Evolutionary conservation across 2,797 vertebrate genomes (phyloP), one percentile per base, ranked within the genome.

Genomic region (Pitangus sulphuratus): DNA sequence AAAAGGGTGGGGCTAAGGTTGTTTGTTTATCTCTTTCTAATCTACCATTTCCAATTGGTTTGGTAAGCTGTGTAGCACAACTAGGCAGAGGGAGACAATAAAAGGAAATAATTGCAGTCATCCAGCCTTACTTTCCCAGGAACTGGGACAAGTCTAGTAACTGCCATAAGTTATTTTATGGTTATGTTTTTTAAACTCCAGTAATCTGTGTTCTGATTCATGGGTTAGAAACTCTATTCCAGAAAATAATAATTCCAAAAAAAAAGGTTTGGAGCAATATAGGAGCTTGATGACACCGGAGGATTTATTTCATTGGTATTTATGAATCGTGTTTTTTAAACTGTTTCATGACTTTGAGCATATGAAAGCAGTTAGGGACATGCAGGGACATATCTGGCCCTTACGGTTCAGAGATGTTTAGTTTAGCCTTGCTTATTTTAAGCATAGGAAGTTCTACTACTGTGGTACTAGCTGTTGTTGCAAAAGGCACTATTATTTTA

Each of bases 401-500:
- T 80, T 75, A 60, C 3, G 42, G 37, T 60, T 81, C 61, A 90
- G 68, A 94, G n/a, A 45, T 35, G 12, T 81, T 92, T 90, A 81
- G 35, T 93, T 91, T 86, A 84, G 20, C 20, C 17, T 60, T 80
- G 6, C 35, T 85, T 92, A 66, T 83, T 91, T 95, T 89, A 89
- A 86, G 71, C 25, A 22, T 31, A 69, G 42, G 42, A 91, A 88
- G n/a, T 88, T 84, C 50, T 84, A 15, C 69, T 81, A 39, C 20
- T 83, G 60, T 64, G 16, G 13, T 54, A 84, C 31, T 68, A 72
- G 64, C 28, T 60, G 65, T 42, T 74, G 45, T 60, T 84, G 39
- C 37, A 88, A 61, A 90, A 86, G 30, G 15, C 68, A 85, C 37
- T 91, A 44, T 71, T 93, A 45, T 51, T 75, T 87, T 83, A 80